Percentiles rank a stretch among this genome's conserved stretches.
These are phyloP conservation scores for Cecidostiba fungosa DNA, from an alignment of 2,888 invertebrate genomes.

Conservation along the genomic window DNA sequence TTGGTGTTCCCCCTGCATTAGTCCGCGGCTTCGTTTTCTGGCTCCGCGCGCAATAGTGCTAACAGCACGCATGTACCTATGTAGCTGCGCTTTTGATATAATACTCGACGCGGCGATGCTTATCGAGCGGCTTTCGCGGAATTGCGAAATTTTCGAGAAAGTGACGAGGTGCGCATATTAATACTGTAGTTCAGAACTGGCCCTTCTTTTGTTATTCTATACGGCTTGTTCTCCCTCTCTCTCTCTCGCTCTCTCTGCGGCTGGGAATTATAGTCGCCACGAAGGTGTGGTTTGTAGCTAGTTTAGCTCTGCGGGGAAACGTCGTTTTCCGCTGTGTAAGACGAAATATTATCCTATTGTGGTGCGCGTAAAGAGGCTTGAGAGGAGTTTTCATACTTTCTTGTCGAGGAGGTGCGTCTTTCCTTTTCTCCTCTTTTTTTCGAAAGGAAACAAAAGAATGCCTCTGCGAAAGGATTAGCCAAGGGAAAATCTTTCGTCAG, in stretches of 20 bases:
- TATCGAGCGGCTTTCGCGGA: constrained; percentile 32
- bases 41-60: neutral
- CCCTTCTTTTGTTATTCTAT: constrained; percentile 7
- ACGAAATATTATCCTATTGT: constrained; percentile 12
- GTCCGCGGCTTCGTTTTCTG: neutral
- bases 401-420: neutral
- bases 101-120: constrained; percentile 46
- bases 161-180: neutral
- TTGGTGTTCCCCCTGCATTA: neutral
- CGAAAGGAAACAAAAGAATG: neutral
- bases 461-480: constrained; percentile 13
- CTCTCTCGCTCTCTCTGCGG: too few relatives aligned
- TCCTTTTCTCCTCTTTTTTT: neutral
- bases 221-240: neutral
- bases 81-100: constrained; percentile 3
- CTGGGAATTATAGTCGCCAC: neutral
- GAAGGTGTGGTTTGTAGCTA: neutral
- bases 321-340: neutral
- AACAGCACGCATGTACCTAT: neutral
- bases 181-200: neutral
- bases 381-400: constrained; percentile 18
- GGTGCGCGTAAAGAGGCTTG: neutral
- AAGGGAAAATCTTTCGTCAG: neutral
- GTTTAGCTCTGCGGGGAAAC: neutral
- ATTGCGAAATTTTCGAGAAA: constrained; percentile 41